Evolutionary conservation across 2,888 invertebrate genomes (phyloP).

Genomic region (Drymonia ruficornis): DNA sequence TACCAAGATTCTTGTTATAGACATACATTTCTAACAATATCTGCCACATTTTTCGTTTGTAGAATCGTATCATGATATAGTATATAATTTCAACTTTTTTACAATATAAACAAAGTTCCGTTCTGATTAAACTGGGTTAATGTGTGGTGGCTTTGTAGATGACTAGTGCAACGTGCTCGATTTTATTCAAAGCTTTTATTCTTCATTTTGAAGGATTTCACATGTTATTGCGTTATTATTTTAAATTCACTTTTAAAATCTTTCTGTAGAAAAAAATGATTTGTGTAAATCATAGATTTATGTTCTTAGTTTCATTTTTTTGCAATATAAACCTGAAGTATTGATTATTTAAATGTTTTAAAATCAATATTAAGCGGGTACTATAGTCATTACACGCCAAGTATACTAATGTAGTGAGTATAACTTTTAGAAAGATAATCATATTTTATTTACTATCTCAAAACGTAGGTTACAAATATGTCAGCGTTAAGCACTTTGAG

Average conservation of each 20-base stretch:
- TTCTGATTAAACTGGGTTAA: neutral
- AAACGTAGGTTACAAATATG: no score
- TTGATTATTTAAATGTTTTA: neutral
- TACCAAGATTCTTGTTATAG: no score
- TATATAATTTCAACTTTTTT: no score
- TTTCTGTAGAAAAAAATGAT: neutral
- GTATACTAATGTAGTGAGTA: neutral
- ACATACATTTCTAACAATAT: no score
- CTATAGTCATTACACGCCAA: neutral
- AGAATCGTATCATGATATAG: no score
- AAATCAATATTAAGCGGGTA: neutral
- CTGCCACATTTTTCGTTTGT: no score
- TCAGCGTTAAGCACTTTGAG: neutral
- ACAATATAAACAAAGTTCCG: neutral
- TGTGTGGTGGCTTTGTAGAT: neutral
- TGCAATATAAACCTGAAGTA: neutral
- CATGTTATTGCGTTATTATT: neutral
- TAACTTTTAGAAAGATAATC: no score
- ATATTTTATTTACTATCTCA: no score
- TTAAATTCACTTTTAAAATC: neutral
- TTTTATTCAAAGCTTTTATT: neutral
- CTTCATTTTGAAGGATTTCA: neutral
- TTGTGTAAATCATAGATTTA: neutral
- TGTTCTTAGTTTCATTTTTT: neutral
- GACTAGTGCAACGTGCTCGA: neutral